Conservation (phyloP, 64 coral and sea anemone genomes). For the Dendrophyllia cribrosa region DNA sequence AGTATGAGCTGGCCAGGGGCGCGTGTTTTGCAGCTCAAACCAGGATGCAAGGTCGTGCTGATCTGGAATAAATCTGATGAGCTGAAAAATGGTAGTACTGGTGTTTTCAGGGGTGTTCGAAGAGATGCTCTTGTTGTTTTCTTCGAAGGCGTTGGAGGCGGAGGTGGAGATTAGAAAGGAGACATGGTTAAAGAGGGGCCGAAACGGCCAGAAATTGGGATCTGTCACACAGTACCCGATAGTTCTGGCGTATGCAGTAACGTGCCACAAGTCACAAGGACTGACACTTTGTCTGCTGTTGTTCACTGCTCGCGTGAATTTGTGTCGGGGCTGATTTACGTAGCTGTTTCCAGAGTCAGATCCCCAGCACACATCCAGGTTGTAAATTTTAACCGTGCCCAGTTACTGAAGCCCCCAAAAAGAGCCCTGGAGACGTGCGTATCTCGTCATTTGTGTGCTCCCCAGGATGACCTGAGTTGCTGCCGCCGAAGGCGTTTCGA, state of each 20-base stretch:
- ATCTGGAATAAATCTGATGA: no score
- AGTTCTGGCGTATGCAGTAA: slow-evolving; percentile 25
- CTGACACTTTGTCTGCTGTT: slow-evolving; percentile 25
- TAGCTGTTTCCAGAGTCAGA: slow-evolving; percentile 17
- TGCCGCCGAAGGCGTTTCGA: neutral
- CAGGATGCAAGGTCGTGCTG: no score
- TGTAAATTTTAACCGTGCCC: neutral
- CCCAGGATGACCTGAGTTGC: neutral
- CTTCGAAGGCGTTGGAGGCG: no score
- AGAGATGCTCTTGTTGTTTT: no score
- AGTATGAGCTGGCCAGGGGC: no score
- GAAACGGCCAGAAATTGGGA: neutral
- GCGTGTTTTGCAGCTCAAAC: no score
- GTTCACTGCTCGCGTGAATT: slow-evolving; percentile 1
- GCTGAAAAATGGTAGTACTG: no score
- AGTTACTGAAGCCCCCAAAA: neutral
- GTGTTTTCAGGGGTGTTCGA: no score
- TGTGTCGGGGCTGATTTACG: slow-evolving; percentile 8
- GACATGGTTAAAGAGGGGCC: neutral
- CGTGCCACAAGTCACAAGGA: slow-evolving; percentile 51
- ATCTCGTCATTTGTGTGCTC: neutral
- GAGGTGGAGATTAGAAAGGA: slow-evolving; percentile 28
- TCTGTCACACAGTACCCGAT: slow-evolving; percentile 14
- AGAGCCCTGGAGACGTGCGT: neutral
- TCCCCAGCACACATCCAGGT: neutral